A percentile compares a stretch with the other conserved stretches of the same genome.
phyloP scores from a whole-genome alignment of 1,140 invertebrate species.

The Panulirus ornatus region DNA sequence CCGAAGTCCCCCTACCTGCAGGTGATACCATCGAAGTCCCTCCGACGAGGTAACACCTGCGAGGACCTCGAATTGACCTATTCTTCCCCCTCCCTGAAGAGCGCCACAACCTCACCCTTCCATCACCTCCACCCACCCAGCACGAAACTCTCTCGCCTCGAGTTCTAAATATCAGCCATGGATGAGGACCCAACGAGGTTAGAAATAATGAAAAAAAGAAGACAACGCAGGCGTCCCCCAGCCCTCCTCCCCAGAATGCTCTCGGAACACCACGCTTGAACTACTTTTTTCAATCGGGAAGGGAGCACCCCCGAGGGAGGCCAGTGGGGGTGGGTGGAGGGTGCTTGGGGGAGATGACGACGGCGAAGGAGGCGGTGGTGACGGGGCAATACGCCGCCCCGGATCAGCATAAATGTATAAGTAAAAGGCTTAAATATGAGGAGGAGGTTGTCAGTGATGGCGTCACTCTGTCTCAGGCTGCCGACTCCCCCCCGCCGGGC shows the following conservation, averaged over 20 bases:
- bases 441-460: no score
- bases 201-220: neutral
- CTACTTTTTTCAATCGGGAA: slow-evolving; percentile 41
- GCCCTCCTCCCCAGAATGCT: neutral
- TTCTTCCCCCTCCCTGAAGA: neutral
- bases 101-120: neutral
- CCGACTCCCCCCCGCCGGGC: no score
- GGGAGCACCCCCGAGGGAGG: neutral
- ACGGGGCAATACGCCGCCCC: neutral
- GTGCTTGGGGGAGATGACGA: neutral
- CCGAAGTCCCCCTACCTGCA: no score
- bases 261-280: neutral
- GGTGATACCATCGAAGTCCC: no score
- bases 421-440: no score
- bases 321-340: neutral
- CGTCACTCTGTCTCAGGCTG: no score
- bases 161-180: no score
- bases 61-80: no score
- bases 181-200: neutral
- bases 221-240: neutral
- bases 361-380: neutral
- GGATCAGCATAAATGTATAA: no score
- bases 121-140: neutral
- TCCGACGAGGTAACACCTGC: no score
- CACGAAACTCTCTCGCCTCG: neutral